Percentiles rank a stretch among this genome's conserved stretches.
Evolutionary conservation across 2,113 vertebrate genomes (phyloP).

Genomic region (Columba janthina): DNA sequence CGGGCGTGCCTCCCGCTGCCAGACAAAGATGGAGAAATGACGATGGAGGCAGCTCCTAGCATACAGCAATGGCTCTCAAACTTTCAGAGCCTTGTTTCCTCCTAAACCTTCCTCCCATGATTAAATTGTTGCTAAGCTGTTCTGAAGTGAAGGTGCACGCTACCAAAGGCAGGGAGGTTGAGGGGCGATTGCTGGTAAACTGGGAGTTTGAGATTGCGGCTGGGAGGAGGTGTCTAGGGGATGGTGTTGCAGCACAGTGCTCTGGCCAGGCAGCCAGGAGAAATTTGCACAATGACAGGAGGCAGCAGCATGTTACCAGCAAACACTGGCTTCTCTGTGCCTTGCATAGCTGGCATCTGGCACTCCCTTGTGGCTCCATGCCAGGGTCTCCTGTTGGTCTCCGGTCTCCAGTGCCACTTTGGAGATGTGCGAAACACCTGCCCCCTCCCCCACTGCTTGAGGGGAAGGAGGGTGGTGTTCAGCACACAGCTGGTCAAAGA

Average conservation of each 20-base stretch:
- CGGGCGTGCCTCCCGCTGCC: constrained; percentile 28
- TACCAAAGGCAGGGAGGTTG: neutral
- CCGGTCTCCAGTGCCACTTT: neutral
- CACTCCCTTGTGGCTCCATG: neutral
- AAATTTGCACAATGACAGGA: constrained; percentile 28
- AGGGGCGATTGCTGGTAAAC: neutral
- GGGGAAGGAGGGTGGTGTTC: neutral
- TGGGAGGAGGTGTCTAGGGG: constrained; percentile 26
- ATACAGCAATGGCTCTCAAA: neutral
- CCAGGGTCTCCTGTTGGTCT: neutral
- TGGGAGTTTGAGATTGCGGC: neutral
- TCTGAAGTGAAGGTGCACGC: neutral
- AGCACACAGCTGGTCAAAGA: neutral
- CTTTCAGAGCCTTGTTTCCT: neutral
- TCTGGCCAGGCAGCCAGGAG: neutral
- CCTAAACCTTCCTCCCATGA: neutral
- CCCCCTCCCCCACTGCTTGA: neutral
- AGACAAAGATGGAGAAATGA: constrained; percentile 45
- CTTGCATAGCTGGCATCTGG: neutral
- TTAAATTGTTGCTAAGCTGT: neutral
- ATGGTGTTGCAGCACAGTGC: constrained; percentile 24
- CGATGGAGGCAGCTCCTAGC: constrained; percentile 3
- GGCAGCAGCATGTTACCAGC: neutral
- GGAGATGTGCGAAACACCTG: neutral
- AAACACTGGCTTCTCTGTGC: neutral